phyloP scores from a whole-genome alignment of 1,140 invertebrate genomes.

The Euglossa dilemma region DNA sequence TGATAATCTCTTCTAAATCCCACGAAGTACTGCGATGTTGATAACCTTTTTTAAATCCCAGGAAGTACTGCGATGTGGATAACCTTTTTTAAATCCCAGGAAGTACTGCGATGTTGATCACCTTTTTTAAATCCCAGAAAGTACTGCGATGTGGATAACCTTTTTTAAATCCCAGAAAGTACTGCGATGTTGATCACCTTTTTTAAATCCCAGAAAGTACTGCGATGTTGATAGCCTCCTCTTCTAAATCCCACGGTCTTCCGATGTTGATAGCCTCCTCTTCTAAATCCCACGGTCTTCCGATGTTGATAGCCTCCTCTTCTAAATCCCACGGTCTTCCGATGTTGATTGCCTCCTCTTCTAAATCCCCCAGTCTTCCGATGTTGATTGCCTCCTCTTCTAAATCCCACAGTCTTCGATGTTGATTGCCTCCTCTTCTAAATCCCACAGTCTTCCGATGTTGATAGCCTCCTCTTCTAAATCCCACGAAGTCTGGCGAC shows the following conservation, averaged over 20 bases:
- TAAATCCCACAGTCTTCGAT: too few relatives aligned
- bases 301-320: too few relatives aligned
- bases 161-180: not conserved
- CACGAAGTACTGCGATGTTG: not conserved
- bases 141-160: too few relatives aligned
- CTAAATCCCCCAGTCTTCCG: too few relatives aligned
- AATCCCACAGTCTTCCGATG: slow-evolving; percentile 7
- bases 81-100: not conserved
- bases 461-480: too few relatives aligned
- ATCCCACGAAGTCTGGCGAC: too few relatives aligned
- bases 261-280: not conserved
- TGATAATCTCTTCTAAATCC: not conserved
- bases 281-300: too few relatives aligned
- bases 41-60: not conserved
- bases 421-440: too few relatives aligned
- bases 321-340: too few relatives aligned
- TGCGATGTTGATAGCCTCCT: not conserved
- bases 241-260: too few relatives aligned
- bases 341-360: too few relatives aligned
- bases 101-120: slow-evolving; percentile 25
- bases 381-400: too few relatives aligned
- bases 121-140: not conserved
- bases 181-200: not conserved
- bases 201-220: not conserved
- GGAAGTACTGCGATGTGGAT: not conserved